A percentile compares a stretch with the other conserved stretches of the same genome.
Conservation (phyloP, 2,113 vertebrate species). For the Ploceus nigricollis region DNA sequence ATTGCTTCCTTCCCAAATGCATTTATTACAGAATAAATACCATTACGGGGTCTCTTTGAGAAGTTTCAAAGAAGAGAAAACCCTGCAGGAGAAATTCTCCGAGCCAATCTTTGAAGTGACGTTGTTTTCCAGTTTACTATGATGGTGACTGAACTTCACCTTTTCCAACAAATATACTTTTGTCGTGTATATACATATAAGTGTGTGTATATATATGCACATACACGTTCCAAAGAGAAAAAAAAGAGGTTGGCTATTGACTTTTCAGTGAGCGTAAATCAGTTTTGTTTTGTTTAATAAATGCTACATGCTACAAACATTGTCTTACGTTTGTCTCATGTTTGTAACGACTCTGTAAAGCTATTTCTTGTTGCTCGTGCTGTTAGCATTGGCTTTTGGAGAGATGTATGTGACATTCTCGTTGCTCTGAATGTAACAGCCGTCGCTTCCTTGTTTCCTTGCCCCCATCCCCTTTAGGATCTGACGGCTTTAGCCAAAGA, state of each 20-base stretch:
- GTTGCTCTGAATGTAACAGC: neutral
- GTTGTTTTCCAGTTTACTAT: conserved; percentile 73
- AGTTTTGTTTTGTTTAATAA: conserved; percentile 74
- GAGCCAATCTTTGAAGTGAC: conserved; percentile 33
- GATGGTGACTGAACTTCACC: conserved; percentile 68
- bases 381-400: conserved; percentile 69
- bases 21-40: conserved; percentile 62
- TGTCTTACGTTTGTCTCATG: conserved; percentile 71
- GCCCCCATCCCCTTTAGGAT: conserved; percentile 78
- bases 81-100: conserved; percentile 49
- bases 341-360: conserved; percentile 69
- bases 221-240: conserved; percentile 61
- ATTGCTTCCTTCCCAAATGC: conserved; percentile 62
- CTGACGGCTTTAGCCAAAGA: conserved; percentile 97
- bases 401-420: neutral
- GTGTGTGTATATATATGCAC: conserved; percentile 55
- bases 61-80: conserved; percentile 53
- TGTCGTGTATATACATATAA: conserved; percentile 63
- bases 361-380: conserved; percentile 73
- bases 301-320: conserved; percentile 73
- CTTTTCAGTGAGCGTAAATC: conserved; percentile 66
- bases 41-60: conserved; percentile 38
- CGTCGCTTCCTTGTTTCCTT: neutral
- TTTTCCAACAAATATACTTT: conserved; percentile 67
- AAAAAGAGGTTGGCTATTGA: conserved; percentile 66